A percentile compares a stretch with the other conserved stretches of the same genome.
Conservation (phyloP, 1,140 invertebrate species). For the Bathynomus jamesi region DNA sequence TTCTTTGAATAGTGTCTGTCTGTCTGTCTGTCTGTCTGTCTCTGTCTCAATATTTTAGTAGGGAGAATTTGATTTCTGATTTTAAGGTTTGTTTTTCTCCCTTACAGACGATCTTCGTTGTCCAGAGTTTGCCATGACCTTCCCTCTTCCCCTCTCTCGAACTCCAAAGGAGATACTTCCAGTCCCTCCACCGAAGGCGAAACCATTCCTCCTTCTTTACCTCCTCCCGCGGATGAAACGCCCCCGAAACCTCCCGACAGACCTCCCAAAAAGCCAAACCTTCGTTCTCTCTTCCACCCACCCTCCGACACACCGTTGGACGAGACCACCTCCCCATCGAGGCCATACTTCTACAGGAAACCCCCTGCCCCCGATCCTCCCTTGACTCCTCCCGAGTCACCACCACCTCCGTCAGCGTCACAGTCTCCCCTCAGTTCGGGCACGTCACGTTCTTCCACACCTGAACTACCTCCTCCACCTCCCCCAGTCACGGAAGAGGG, state of each 20-base stretch:
- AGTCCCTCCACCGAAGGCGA: too few relatives aligned
- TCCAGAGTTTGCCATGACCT: too few relatives aligned
- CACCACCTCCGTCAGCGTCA: slow-evolving; percentile 16
- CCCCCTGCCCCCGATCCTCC: slow-evolving; percentile 36
- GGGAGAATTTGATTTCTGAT: too few relatives aligned
- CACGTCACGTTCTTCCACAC: slow-evolving; percentile 31
- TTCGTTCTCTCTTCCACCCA: slow-evolving; percentile 43
- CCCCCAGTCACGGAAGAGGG: slow-evolving; percentile 20
- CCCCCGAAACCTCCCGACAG: slow-evolving; percentile 51
- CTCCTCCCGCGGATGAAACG: slow-evolving; percentile 24
- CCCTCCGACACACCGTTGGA: slow-evolving; percentile 6
- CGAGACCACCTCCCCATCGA: slow-evolving; percentile 7
- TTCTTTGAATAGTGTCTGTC: too few relatives aligned
- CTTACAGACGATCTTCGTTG: too few relatives aligned
- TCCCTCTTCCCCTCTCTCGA: too few relatives aligned
- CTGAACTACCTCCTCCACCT: slow-evolving; percentile 34
- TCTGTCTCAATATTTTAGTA: too few relatives aligned
- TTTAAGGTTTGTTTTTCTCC: too few relatives aligned
- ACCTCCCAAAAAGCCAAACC: slow-evolving; percentile 63
- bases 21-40: too few relatives aligned
- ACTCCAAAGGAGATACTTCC: too few relatives aligned
- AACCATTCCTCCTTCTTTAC: slow-evolving; percentile 21
- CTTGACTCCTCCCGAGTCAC: not conserved
- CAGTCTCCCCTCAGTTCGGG: slow-evolving; percentile 13
- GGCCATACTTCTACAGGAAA: slow-evolving; percentile 34